These are phyloP conservation scores for Oreochromis spilurus DNA, from an alignment of 2,113 vertebrate genomes.

Conservation along the genomic window DNA sequence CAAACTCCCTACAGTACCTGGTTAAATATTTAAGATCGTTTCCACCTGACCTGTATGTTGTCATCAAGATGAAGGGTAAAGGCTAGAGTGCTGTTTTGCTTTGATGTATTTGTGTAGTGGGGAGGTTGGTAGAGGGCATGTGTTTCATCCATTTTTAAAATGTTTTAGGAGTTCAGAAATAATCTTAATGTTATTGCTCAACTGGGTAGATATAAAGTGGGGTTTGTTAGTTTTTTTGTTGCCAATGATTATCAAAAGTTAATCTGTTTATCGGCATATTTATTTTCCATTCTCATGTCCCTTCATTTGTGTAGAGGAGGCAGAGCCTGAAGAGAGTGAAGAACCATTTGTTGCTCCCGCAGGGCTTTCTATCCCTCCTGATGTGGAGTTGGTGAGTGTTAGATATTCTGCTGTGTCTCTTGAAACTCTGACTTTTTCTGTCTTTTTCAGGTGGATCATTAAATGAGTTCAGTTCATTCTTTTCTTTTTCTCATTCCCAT, in stretches of 20 bases:
- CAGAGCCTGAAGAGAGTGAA: slow-evolving; percentile 85
- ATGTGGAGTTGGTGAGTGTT: slow-evolving; percentile 91
- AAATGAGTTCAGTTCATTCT: background rate
- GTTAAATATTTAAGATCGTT: background rate
- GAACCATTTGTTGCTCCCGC: slow-evolving; percentile 91
- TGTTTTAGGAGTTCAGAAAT: background rate
- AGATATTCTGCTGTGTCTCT: background rate
- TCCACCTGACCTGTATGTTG: background rate
- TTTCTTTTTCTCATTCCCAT: background rate
- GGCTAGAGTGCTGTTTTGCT: background rate
- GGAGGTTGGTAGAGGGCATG: background rate
- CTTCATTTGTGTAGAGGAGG: slow-evolving; percentile 55
- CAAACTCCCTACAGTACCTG: background rate
- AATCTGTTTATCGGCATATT: background rate
- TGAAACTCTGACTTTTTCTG: background rate
- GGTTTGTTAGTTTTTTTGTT: background rate
- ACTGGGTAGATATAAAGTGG: background rate
- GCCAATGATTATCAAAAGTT: background rate
- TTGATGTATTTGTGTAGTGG: background rate
- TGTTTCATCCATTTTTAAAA: background rate
- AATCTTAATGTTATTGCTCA: background rate
- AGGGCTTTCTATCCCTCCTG: slow-evolving; percentile 85
- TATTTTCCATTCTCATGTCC: background rate
- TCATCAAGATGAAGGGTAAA: background rate
- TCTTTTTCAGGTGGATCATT: background rate